Conservation (phyloP, 1,140 invertebrate species). For the Limonius californicus region DNA sequence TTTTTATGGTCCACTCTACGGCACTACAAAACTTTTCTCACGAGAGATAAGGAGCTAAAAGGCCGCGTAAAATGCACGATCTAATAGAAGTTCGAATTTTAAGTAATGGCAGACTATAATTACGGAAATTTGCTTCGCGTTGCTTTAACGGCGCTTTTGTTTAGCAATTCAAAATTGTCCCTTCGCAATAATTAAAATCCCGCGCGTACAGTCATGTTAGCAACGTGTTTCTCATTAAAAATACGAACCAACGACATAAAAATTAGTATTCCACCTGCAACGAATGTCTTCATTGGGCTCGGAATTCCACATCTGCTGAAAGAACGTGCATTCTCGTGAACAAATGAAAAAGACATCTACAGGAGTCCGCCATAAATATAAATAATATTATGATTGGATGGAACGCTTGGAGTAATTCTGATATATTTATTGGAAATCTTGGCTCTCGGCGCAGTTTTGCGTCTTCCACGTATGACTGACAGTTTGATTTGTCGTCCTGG, state of each 20-base stretch:
- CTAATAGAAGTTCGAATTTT: no score
- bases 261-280: background rate
- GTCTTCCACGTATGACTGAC: background rate
- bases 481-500: background rate
- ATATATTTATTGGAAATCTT: background rate
- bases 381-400: background rate
- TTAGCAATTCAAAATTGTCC: background rate
- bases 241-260: background rate
- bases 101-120: no score
- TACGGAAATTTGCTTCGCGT: no score
- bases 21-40: background rate
- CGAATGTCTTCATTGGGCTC: background rate
- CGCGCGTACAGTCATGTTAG: no score
- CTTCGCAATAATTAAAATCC: background rate
- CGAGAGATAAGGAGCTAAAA: no score
- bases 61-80: no score
- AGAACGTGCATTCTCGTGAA: background rate
- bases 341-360: background rate
- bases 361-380: background rate
- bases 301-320: slow-evolving; percentile 1
- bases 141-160: no score
- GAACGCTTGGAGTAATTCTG: background rate
- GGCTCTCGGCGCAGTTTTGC: no score
- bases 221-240: background rate
- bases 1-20: background rate